A percentile compares a stretch with the other conserved stretches of the same genome.
phyloP scores from a whole-genome alignment of 2,113 vertebrate genomes.

The Zosterops pallidus region DNA sequence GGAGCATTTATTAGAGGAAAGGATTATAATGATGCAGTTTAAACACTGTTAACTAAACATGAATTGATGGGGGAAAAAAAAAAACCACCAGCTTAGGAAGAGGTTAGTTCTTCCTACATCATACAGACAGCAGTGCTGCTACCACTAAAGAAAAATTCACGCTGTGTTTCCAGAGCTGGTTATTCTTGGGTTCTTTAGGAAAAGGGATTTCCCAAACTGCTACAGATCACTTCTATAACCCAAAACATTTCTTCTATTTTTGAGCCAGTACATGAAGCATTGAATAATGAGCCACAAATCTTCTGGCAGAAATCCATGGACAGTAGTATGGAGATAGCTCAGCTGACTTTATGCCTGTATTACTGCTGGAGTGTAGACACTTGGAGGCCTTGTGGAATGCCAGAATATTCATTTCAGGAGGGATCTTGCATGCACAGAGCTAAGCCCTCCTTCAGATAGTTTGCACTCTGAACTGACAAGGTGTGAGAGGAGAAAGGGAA shows the following conservation, averaged over 20 bases:
- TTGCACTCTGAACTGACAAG: background rate
- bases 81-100: background rate
- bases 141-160: background rate
- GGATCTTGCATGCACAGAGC: background rate
- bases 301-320: background rate
- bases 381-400: background rate
- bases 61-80: background rate
- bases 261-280: background rate
- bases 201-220: background rate
- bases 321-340: background rate
- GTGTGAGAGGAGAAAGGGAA: background rate
- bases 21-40: slow-evolving; percentile 17
- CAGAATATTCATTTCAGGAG: background rate
- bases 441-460: background rate
- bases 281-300: background rate
- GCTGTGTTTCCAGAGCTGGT: background rate
- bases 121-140: background rate
- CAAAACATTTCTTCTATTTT: background rate
- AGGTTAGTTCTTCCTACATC: background rate
- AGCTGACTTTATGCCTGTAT: background rate
- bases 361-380: background rate
- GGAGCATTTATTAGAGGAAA: slow-evolving; percentile 23
- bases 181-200: background rate
- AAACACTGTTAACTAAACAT: slow-evolving; percentile 31
- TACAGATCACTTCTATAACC: background rate